Percentiles rank a stretch among this genome's conserved stretches.
Evolutionary conservation across 2,888 invertebrate genomes (phyloP).

Genomic region (Eurytoma californica): DNA sequence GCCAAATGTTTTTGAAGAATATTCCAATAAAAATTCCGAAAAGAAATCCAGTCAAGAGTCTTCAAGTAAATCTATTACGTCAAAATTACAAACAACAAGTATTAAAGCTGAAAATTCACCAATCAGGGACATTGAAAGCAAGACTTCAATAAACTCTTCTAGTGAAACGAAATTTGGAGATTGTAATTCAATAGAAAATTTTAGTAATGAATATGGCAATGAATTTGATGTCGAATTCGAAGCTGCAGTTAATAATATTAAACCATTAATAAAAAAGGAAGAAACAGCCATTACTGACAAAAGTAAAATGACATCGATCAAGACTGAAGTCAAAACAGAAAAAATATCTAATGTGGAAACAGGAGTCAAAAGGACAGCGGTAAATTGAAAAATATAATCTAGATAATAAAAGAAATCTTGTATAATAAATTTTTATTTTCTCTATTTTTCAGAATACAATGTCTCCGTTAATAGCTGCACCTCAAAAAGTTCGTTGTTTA

Average conservation of each 20-base stretch:
- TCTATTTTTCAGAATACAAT: conserved; percentile 52
- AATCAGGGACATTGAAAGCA: neutral
- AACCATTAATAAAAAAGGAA: conserved; percentile 2
- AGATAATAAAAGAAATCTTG: neutral
- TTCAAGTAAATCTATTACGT: conserved; percentile 1
- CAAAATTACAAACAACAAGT: conserved; percentile 12
- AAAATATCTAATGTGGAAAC: conserved; percentile 14
- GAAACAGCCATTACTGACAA: conserved; percentile 5
- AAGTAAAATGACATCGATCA: neutral
- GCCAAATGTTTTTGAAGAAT: conserved; percentile 46
- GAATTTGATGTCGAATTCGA: conserved; percentile 44
- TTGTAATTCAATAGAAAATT: conserved; percentile 8
- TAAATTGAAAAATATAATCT: conserved; percentile 33
- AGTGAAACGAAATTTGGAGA: conserved; percentile 9
- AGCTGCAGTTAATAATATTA: conserved; percentile 13
- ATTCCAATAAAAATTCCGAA: conserved; percentile 31
- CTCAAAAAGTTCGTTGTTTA: conserved; percentile 59
- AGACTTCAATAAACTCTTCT: conserved; percentile 10
- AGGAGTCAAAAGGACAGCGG: conserved; percentile 53
- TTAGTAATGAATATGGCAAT: conserved; percentile 20
- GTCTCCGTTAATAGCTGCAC: conserved; percentile 55
- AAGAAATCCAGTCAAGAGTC: conserved; percentile 11
- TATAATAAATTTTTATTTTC: neutral
- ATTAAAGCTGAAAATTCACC: neutral
- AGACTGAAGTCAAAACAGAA: neutral